Evolutionary conservation across 2,113 vertebrate genomes (phyloP), one percentile per base, ranked within the genome.

Genomic region (Apodemus sylvaticus): DNA sequence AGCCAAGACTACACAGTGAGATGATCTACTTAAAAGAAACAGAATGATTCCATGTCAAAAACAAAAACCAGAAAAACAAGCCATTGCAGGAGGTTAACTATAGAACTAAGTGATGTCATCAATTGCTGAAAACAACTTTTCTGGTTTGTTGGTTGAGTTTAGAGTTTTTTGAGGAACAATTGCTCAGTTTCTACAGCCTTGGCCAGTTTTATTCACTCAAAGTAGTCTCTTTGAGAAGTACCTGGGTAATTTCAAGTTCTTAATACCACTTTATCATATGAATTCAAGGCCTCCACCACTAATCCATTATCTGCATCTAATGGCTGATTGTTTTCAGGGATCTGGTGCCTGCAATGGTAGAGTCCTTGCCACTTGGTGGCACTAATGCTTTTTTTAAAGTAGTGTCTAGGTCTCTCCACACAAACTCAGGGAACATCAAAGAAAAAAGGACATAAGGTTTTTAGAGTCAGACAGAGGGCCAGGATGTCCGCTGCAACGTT

Each of bases 321-420:
- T 22, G 31, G 16, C 45, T 60, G 48, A n/a, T 78, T 42, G 91
- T 88, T 93, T 93, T 93, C 90, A 94, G 92, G 94, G 92, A 74
- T 92, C 70, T 39, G 17, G 95, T 95, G n/a, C 86, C 97, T 93
- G 90, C 64, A 51, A 66, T 86, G 14, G 26, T 55, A 85, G 70
- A 94, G 76, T 20, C 60, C 0, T 55, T 83, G 71, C 62, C 93
- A 82, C 85, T 51, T 86, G 96, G 24, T 87, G 97, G 86, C 91
- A 91, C 36, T 42, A 73, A 39, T 31, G 83, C 53, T 39, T 68
- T 68, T 68, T 68, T 68, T 5, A 68, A 66, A 68, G 66, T 12
- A 68, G 12, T 68, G 29, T 31, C 45, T 26, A 81, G 39, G 24
- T 68, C 3, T 90, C 19, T 60, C 17, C 13, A 39, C 55, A 6